Base-by-base conservation (phyloP, 2,888 invertebrate species). In the Pardosa pseudoannulata region DNA sequence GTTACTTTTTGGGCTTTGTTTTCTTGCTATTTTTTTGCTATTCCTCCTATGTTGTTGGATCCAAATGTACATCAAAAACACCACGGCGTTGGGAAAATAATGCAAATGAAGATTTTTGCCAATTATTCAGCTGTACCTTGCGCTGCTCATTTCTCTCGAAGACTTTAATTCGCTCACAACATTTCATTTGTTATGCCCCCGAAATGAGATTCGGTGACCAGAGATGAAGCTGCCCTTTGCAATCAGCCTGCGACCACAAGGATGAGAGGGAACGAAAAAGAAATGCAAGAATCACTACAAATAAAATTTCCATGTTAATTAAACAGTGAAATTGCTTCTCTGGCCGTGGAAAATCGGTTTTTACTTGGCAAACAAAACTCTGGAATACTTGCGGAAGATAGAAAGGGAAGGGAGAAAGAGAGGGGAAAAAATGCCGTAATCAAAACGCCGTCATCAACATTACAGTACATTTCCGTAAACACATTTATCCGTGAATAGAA, bases 371-470 rank as follows among this genome's bases (percentile, higher is more conserved):
- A 32, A 67, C 67, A 67, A 67, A 67, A 67, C 67, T 32, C 31
- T 2, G n/a, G 0, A 31, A 29, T 29, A 65, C 29, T 29, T 46
- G 28, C 1, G 28, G 29, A 36, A 67, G 67, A 67, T 67, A 36
- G 16, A 19, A 67, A 16, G 67, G 29, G 6, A 19, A 65, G 32
- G 11, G 67, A 32, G 36, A 23, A 2, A 23, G 23, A 16, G 23
- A 56, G 9, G 23, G 11, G 23, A 56, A 56, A 56, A 56, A 19
- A 56, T 56, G 36, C 7, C 56, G 73, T 62, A 73, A 80, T 80
- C 80, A 80, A 80, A 80, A 73, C 67, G 67, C 64, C 80, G 50
- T 50, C 80, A 65, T 31, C 65, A 56, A 50, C 78, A 70, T 78
- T 70, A 70, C n/a, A 27, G 41, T 70, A 70, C 70, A 31, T 78